These are phyloP conservation scores for Thereva unica DNA, from an alignment of 2,888 invertebrate species.

Conservation along the genomic window DNA sequence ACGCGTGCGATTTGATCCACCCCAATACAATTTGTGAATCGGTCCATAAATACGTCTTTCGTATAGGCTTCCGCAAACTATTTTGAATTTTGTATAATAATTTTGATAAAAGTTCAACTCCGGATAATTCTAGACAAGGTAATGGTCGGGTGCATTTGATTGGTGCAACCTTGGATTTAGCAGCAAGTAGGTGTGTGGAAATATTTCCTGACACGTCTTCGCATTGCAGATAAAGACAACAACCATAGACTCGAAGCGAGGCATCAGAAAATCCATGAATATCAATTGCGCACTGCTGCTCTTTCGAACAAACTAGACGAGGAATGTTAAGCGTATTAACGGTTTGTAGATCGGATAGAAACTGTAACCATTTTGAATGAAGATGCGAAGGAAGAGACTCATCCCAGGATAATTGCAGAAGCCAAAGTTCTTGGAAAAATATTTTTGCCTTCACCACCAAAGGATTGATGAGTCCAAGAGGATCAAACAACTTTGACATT, in stretches of 20 bases:
- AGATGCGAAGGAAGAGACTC: neutral
- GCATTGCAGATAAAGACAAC: neutral
- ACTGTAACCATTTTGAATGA: neutral
- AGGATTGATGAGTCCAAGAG: neutral
- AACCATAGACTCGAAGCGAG: neutral
- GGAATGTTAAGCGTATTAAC: no score
- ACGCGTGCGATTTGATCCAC: neutral
- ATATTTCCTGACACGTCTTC: neutral
- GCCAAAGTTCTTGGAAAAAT: slow-evolving; percentile 1
- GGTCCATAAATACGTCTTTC: neutral
- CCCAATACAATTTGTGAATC: neutral
- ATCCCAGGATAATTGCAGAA: neutral
- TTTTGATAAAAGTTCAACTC: neutral
- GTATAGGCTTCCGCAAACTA: neutral
- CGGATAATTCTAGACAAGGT: neutral
- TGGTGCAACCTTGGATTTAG: neutral
- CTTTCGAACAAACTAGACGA: neutral
- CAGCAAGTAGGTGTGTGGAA: neutral
- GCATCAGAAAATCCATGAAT: slow-evolving; percentile 6
- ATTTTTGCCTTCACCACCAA: neutral
- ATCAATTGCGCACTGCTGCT: neutral
- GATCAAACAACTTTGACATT: neutral
- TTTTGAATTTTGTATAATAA: neutral
- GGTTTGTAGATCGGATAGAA: neutral
- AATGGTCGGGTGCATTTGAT: neutral